phyloP scores from a whole-genome alignment of 1,140 invertebrate genomes.

The Armadillidium nasatum region DNA sequence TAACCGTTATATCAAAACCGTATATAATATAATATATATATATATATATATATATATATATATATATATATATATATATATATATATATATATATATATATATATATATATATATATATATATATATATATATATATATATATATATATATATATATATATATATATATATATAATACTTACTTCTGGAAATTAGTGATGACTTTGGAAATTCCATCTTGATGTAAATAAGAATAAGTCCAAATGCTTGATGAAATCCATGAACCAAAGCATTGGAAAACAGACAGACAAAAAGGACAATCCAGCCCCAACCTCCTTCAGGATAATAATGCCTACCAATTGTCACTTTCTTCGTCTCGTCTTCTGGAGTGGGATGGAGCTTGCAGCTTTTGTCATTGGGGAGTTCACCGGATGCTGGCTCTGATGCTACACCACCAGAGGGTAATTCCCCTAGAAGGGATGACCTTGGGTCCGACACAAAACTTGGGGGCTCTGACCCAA shows the following conservation, averaged over 20 bases:
- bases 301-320: constrained; percentile 72
- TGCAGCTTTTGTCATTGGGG: constrained; percentile 1
- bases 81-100: constrained; percentile 24
- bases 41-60: constrained; percentile 18
- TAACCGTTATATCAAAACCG: too few relatives aligned
- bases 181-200: background rate
- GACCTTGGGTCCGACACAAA: constrained; percentile 39
- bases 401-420: constrained; percentile 37
- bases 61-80: constrained; percentile 19
- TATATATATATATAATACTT: background rate
- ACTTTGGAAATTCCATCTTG: background rate
- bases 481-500: constrained; percentile 36
- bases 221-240: constrained; percentile 53
- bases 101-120: constrained; percentile 23
- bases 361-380: constrained; percentile 52
- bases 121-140: background rate
- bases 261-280: constrained; percentile 59
- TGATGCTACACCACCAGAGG: constrained; percentile 32
- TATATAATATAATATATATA: too few relatives aligned
- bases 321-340: constrained; percentile 67
- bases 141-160: constrained; percentile 17
- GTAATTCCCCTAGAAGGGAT: constrained; percentile 37
- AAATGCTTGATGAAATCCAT: constrained; percentile 59
- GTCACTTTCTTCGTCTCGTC: constrained; percentile 51
- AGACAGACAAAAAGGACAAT: constrained; percentile 59